Conservation (phyloP, 2,113 vertebrate species). For the Cacatua alba region DNA sequence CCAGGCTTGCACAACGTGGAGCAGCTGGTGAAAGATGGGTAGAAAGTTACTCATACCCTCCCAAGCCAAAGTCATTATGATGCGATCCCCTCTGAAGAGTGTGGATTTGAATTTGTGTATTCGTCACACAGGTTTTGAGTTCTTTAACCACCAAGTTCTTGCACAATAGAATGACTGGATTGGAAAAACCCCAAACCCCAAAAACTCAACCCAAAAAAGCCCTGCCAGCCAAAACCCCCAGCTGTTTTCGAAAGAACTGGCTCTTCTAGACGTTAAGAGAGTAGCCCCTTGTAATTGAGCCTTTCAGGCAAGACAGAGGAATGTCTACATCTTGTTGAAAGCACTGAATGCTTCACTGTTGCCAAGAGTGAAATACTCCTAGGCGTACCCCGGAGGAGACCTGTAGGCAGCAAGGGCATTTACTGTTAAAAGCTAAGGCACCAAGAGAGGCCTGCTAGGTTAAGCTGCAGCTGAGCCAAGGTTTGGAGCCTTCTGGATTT, state of each 20-base stretch:
- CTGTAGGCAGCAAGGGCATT: background rate
- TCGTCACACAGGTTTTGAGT: background rate
- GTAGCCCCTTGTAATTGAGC: background rate
- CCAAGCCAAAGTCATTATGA: background rate
- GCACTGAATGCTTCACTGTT: background rate
- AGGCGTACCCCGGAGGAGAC: background rate
- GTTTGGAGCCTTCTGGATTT: background rate
- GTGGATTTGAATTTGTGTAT: background rate
- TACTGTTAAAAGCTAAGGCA: background rate
- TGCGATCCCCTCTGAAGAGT: background rate
- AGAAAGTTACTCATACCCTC: background rate
- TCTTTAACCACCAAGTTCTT: background rate
- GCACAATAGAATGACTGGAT: background rate
- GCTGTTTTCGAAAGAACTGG: background rate
- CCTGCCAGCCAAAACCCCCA: background rate
- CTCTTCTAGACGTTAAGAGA: background rate
- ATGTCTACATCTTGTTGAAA: background rate
- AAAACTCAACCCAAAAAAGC: background rate
- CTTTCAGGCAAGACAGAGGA: background rate
- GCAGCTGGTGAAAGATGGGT: background rate
- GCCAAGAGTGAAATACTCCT: background rate
- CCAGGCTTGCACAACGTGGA: background rate
- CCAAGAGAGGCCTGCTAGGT: background rate
- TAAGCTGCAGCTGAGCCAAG: background rate
- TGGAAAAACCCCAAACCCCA: background rate